Conservation (phyloP, 2,113 vertebrate genomes). For the Python bivittatus region DNA sequence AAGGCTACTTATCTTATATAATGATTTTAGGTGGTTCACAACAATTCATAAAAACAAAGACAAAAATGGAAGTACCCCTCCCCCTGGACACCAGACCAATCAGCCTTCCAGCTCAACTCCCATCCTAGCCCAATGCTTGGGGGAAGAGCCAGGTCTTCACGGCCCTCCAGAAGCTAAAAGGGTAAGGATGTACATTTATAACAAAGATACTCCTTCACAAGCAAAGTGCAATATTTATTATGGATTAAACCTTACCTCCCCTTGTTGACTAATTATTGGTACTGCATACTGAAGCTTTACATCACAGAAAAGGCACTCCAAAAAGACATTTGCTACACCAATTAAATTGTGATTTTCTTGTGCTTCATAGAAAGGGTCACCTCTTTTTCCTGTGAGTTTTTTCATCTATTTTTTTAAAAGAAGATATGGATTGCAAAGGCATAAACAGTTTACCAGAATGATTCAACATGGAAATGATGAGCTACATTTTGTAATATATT, state of each 20-base stretch:
- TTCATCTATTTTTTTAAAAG: conserved; percentile 71
- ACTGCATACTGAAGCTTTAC: conserved; percentile 95
- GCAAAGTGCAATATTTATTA: not conserved
- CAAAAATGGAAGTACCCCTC: not conserved
- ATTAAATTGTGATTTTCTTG: conserved; percentile 98
- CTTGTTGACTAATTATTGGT: conserved; percentile 98
- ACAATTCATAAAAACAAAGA: not conserved
- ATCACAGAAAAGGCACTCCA: conserved; percentile 95
- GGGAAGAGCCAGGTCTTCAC: not conserved
- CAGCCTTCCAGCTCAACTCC: not conserved
- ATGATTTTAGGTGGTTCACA: not conserved
- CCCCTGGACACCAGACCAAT: not conserved
- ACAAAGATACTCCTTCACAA: not conserved
- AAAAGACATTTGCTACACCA: conserved; percentile 93
- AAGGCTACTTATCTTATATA: not conserved
- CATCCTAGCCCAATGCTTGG: not conserved
- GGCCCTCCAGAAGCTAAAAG: not conserved
- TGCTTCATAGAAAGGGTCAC: conserved; percentile 93
- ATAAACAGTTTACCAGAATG: not conserved
- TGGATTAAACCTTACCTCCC: conserved; percentile 82
- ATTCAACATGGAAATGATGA: not conserved
- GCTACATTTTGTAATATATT: not conserved
- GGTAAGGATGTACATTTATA: not conserved
- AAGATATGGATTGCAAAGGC: not conserved
- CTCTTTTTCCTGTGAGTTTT: conserved; percentile 79